A percentile compares a stretch with the other conserved stretches of the same genome.
These are phyloP conservation scores for Drosophila hamatofila DNA, from an alignment of 2,888 invertebrate genomes.

Conservation along the genomic window DNA sequence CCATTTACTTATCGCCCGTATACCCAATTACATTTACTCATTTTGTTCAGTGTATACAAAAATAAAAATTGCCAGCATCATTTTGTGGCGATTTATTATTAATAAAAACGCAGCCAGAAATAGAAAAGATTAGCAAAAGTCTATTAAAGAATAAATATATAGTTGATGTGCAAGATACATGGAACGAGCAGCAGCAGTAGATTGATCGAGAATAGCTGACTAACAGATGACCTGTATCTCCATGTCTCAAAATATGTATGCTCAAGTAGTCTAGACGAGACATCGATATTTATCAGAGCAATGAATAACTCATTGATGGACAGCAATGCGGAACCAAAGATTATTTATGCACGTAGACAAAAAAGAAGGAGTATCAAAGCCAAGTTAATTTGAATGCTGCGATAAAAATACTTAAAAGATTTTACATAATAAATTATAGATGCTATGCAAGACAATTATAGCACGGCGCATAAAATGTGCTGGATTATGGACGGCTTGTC, in stretches of 20 bases:
- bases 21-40: background rate
- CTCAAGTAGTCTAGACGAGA: background rate
- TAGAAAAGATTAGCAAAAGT: conserved; percentile 31
- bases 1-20: no score
- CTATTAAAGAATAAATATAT: conserved; percentile 27
- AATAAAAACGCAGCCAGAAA: conserved; percentile 36
- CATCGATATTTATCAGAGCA: background rate
- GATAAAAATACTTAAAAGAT: background rate
- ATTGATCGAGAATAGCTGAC: background rate
- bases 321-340: conserved; percentile 2
- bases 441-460: conserved; percentile 8
- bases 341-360: conserved; percentile 1
- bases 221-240: background rate
- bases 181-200: background rate
- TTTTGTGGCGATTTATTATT: conserved; percentile 69
- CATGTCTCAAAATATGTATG: background rate
- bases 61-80: conserved; percentile 57
- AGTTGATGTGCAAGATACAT: conserved; percentile 11
- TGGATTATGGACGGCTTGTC: conserved; percentile 5
- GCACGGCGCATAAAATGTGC: conserved; percentile 5
- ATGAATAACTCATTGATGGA: conserved; percentile 3
- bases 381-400: background rate
- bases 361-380: background rate
- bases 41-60: conserved; percentile 4
- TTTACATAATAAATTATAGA: conserved; percentile 20